Conservation (phyloP, 2,888 invertebrate genomes). For the Ischnura elegans region DNA sequence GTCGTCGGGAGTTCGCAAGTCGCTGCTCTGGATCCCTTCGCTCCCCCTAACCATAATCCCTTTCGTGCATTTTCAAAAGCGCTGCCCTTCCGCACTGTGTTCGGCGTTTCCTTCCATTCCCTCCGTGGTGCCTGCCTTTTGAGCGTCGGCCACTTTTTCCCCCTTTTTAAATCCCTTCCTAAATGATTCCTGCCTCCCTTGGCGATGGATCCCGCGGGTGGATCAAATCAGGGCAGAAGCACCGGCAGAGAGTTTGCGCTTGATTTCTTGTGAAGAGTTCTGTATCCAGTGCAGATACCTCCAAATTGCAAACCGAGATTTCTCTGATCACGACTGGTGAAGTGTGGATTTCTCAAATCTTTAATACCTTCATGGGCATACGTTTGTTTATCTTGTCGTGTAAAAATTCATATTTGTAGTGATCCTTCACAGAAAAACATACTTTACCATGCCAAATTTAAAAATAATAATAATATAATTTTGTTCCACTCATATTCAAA, state of each 20-base stretch:
- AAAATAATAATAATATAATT: too few species aligned
- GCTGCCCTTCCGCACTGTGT: not conserved
- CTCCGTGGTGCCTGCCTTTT: not conserved
- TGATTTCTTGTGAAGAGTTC: not conserved
- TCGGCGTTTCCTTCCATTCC: not conserved
- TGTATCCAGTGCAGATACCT: not conserved
- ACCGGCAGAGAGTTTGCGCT: not conserved
- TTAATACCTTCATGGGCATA: too few species aligned
- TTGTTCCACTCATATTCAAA: too few species aligned
- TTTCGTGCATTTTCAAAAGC: not conserved
- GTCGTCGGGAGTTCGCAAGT: not conserved
- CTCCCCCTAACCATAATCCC: not conserved
- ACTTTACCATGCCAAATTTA: too few species aligned
- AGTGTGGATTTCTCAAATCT: too few species aligned
- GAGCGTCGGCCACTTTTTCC: not conserved
- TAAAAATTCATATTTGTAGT: too few species aligned
- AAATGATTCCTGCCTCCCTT: not conserved
- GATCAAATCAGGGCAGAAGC: not conserved
- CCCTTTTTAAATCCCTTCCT: not conserved
- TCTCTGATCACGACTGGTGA: too few species aligned
- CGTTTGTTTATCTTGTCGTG: too few species aligned
- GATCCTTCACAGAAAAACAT: too few species aligned
- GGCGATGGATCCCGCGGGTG: not conserved
- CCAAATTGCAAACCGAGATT: too few species aligned
- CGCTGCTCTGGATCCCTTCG: not conserved